Percentiles rank a stretch among this genome's conserved stretches.
Conservation (phyloP, 1,140 invertebrate species). For the Pseudachorutes palmiensis region DNA sequence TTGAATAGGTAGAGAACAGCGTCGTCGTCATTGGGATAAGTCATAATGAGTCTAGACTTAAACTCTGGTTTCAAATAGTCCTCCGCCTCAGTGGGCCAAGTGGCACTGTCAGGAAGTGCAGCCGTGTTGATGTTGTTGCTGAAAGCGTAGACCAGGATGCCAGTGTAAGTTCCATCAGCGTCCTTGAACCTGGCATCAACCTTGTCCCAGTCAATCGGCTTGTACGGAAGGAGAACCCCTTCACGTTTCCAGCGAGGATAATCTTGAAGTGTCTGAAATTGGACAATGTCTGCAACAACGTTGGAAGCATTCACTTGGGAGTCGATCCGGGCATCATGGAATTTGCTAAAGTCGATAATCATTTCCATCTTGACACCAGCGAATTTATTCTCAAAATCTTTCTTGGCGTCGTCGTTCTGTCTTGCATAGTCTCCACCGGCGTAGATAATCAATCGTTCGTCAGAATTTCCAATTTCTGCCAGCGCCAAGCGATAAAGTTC, state of each 20-base stretch:
- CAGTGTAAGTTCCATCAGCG: conserved; percentile 10
- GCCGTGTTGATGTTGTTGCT: conserved; percentile 12
- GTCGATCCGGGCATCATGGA: too few species aligned
- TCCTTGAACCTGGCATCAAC: conserved; percentile 21
- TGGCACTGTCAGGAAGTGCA: conserved; percentile 4
- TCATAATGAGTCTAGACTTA: conserved; percentile 17
- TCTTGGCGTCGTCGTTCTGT: background rate
- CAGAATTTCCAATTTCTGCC: too few species aligned
- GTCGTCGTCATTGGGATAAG: conserved; percentile 31
- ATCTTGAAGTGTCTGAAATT: too few species aligned
- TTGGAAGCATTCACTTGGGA: too few species aligned
- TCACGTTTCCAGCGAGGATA: too few species aligned
- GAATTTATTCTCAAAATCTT: background rate
- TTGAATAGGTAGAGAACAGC: conserved; percentile 26
- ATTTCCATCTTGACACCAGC: conserved; percentile 7
- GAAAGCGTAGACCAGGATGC: conserved; percentile 9
- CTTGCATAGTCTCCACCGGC: conserved; percentile 3
- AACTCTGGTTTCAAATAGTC: conserved; percentile 21
- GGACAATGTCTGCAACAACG: too few species aligned
- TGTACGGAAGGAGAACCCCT: too few species aligned
- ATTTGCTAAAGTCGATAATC: conserved; percentile 17
- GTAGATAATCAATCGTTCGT: background rate
- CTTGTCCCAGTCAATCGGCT: too few species aligned
- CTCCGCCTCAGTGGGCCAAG: conserved; percentile 18
- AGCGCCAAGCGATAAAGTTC: too few species aligned